Conservation (phyloP, 2,113 vertebrate genomes). For the Clarias magur region DNA sequence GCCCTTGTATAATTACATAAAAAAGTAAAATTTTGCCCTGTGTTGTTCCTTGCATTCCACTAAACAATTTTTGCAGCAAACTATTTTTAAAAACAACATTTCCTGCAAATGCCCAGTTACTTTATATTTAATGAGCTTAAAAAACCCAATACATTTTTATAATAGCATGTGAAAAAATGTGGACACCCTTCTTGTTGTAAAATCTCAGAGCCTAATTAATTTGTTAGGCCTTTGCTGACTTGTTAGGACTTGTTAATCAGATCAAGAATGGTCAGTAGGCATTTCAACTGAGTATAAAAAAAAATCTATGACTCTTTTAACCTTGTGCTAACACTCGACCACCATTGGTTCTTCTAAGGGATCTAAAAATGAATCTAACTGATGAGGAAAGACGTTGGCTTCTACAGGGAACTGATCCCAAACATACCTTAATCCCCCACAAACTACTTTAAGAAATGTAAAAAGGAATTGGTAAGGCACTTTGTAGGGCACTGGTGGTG, state of each 20-base stretch:
- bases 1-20: neutral
- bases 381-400: neutral
- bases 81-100: neutral
- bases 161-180: neutral
- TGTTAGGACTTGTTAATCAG: neutral
- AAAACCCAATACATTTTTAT: neutral
- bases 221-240: neutral
- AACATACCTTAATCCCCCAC: neutral
- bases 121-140: neutral
- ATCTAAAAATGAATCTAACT: neutral
- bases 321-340: neutral
- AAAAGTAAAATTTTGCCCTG: neutral
- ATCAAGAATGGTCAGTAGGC: neutral
- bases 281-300: neutral
- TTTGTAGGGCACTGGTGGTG: too few relatives aligned
- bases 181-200: neutral
- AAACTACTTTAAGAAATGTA: neutral
- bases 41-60: neutral
- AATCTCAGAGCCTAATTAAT: neutral
- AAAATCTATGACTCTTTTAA: neutral
- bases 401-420: neutral
- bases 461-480: too few relatives aligned
- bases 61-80: neutral
- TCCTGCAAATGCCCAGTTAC: neutral
- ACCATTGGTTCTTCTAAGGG: neutral